Conservation (phyloP, 2,888 invertebrate species). For the Parnassius apollo region DNA sequence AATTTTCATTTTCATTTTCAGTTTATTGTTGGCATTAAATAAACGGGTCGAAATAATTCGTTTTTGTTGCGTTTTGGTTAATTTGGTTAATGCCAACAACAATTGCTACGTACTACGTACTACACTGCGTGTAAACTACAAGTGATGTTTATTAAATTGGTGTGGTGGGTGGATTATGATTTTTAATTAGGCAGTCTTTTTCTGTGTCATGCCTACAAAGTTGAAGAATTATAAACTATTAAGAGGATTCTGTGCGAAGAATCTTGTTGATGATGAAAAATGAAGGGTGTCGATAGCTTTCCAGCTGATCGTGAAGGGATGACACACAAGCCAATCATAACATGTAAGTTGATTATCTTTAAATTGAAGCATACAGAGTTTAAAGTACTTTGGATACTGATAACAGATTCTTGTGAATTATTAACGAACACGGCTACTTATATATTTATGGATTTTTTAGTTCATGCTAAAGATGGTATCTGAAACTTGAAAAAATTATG, state of each 20-base stretch:
- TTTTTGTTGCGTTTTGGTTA: slow-evolving; percentile 30
- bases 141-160: slow-evolving; percentile 39
- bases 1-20: slow-evolving; percentile 54
- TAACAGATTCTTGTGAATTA: slow-evolving; percentile 7
- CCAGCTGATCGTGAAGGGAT: slow-evolving; percentile 77
- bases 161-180: slow-evolving; percentile 66
- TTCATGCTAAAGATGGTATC: neutral
- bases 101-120: neutral
- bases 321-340: slow-evolving; percentile 87
- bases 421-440: slow-evolving; percentile 1
- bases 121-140: neutral
- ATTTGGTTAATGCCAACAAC: slow-evolving; percentile 10
- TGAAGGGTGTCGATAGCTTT: slow-evolving; percentile 82
- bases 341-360: slow-evolving; percentile 80
- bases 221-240: slow-evolving; percentile 31
- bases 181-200: slow-evolving; percentile 48
- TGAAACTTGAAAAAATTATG: too few species aligned
- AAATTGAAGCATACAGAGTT: neutral
- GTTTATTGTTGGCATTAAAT: slow-evolving; percentile 41
- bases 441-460: neutral
- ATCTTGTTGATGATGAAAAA: slow-evolving; percentile 76
- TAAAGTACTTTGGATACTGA: neutral
- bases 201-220: slow-evolving; percentile 66
- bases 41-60: slow-evolving; percentile 41
- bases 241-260: slow-evolving; percentile 15